These are phyloP conservation scores for Carcina quercana DNA, from an alignment of 2,888 invertebrate species.

Conservation along the genomic window DNA sequence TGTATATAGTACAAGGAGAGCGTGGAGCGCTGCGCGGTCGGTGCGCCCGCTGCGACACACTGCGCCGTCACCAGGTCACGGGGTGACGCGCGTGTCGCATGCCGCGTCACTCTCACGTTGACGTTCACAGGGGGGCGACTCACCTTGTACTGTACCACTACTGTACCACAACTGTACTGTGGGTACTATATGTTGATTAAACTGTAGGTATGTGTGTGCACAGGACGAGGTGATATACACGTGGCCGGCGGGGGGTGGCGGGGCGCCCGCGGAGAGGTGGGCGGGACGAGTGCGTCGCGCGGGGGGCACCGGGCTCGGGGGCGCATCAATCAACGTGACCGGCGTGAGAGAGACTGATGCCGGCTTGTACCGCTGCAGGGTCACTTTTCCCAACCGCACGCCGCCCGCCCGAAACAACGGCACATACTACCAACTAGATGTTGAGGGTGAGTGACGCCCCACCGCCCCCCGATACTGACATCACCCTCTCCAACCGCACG, in stretches of 20 bases:
- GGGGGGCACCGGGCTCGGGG: conserved; percentile 59
- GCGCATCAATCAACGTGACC: conserved; percentile 87
- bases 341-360: conserved; percentile 91
- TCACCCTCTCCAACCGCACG: neutral
- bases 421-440: conserved; percentile 90
- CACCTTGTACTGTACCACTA: too few species aligned
- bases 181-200: too few species aligned
- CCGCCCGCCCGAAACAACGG: conserved; percentile 91
- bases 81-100: too few species aligned
- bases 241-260: conserved; percentile 83
- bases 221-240: conserved; percentile 88
- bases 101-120: too few species aligned
- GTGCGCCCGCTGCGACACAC: too few species aligned
- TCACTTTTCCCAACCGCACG: conserved; percentile 90
- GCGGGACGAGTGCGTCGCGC: conserved; percentile 80
- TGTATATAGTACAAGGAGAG: too few species aligned
- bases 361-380: conserved; percentile 93
- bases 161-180: too few species aligned
- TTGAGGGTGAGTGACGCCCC: conserved; percentile 80
- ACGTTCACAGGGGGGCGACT: too few species aligned
- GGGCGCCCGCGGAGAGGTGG: conserved; percentile 83
- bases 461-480: too few species aligned
- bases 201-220: too few species aligned
- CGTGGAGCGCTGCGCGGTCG: too few species aligned
- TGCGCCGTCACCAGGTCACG: too few species aligned